Base-by-base conservation (phyloP, 2,797 vertebrate genomes). In the Cossypha dichroa region DNA sequence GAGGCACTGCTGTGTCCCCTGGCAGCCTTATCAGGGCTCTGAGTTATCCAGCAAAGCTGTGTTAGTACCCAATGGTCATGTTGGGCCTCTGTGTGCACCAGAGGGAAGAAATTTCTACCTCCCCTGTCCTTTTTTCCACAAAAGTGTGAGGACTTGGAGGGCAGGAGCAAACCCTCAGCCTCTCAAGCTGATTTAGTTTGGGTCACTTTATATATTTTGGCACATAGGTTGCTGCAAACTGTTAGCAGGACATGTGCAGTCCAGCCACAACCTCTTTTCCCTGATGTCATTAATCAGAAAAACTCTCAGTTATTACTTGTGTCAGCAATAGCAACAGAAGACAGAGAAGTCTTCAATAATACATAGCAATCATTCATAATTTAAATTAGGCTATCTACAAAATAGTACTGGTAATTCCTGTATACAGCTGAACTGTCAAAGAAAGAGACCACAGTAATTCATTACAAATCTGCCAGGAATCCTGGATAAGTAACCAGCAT, bases 371-470 rank as follows among this genome's bases (percentile, higher is more conserved):
- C 45, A 77, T 85, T 46, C 23, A 72, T 84, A 67, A 93, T 86
- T 92, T 68, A 88, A 95, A 92, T 90, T 58, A 78, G 62, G 12
- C 41, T 22, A 86, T 75, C 83, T 72, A 81, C 21, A 72, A 88
- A 85, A 77, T 56, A 63, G 41, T 64, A 26, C 49, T 72, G 21
- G 10, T 68, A 86, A 66, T 28, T 88, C 48, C 46, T 15, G 7
- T 48, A 18, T 21, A 14, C 9, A 52, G 31, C 17, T 83, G 64
- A 88, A 64, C 3, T 49, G 56, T 85, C 60, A 76, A 69, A 91
- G 77, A 55, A 91, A 74, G 48, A 83, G 8, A 90, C 25, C 7
- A 12, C 4, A 46, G 26, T 54, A 75, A 86, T 68, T 88, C 28
- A 60, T 72, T 54, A 58, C 11, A 81, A 77, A 86, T 43, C 54